Conservation (phyloP, 2,113 vertebrate genomes). For the Semnornis frantzii region DNA sequence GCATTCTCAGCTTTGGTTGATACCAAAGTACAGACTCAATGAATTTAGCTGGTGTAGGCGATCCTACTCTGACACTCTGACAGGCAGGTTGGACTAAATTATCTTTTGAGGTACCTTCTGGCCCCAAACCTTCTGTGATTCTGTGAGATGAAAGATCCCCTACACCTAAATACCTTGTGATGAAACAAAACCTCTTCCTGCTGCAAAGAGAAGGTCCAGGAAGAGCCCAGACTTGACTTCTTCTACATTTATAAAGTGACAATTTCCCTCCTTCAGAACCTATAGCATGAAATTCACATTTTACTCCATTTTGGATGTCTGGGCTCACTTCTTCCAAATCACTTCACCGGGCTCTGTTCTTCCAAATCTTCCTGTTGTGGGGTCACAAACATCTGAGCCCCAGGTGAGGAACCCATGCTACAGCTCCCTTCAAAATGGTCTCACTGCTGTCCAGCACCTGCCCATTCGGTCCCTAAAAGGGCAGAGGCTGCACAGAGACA, state of each 20-base stretch:
- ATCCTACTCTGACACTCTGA: no score
- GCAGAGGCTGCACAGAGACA: neutral
- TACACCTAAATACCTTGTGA: neutral
- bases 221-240: neutral
- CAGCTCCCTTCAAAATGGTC: neutral
- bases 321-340: accelerated
- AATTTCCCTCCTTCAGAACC: neutral
- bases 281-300: neutral
- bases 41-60: neutral
- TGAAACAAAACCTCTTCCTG: neutral
- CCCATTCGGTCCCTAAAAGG: accelerated
- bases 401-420: accelerated
- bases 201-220: neutral
- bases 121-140: no score
- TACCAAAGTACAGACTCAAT: neutral
- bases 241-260: neutral
- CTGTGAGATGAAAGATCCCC: neutral
- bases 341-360: neutral
- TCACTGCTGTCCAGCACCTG: accelerated
- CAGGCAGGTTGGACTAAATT: no score
- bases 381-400: accelerated
- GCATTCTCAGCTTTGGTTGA: neutral
- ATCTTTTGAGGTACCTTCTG: no score
- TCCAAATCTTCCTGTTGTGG: neutral
- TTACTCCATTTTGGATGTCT: neutral